phyloP scores from a whole-genome alignment of 1,140 invertebrate species.

The Philotrypesis tridentata region DNA sequence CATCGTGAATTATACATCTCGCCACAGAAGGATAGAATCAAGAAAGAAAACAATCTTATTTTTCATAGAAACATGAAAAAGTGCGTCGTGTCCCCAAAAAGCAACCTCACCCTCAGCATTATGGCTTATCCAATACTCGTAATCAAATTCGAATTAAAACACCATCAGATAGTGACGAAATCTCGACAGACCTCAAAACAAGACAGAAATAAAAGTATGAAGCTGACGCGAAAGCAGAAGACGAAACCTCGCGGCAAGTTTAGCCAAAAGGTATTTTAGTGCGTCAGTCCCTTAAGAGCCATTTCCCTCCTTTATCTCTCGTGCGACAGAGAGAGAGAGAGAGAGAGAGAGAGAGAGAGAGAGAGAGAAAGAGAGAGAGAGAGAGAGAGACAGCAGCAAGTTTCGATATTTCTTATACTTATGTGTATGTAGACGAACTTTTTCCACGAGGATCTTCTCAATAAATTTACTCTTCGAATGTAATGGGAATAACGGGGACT shows the following conservation, averaged over 20 bases:
- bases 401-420: background rate
- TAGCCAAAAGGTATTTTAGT: background rate
- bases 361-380: too few relatives aligned
- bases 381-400: background rate
- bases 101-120: background rate
- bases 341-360: too few relatives aligned
- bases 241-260: background rate
- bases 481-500: background rate
- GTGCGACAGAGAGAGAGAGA: too few relatives aligned
- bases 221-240: background rate
- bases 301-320: background rate
- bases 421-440: background rate
- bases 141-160: background rate
- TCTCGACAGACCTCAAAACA: background rate
- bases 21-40: too few relatives aligned
- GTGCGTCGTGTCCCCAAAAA: background rate
- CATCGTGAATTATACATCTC: too few relatives aligned
- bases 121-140: background rate
- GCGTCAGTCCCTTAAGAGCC: background rate
- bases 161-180: background rate
- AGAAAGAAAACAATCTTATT: too few relatives aligned
- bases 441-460: background rate
- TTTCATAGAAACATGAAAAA: too few relatives aligned
- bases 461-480: background rate
- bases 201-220: background rate